These are phyloP conservation scores for Limonius californicus DNA, from an alignment of 1,140 invertebrate species.

Conservation along the genomic window DNA sequence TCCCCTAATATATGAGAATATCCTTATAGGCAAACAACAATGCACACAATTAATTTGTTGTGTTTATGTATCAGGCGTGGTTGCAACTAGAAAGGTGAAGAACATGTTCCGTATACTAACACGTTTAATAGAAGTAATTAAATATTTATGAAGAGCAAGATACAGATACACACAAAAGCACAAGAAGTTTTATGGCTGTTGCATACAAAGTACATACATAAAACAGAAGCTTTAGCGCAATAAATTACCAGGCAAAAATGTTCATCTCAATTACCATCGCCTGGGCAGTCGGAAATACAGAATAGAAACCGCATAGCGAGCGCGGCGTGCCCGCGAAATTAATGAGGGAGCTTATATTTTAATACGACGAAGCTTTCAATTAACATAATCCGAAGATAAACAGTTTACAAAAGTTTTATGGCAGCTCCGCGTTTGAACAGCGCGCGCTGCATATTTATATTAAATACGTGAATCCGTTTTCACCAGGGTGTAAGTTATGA, in stretches of 20 bases:
- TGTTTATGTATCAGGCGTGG: no score
- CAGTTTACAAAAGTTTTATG: conserved; percentile 12
- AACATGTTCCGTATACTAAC: no score
- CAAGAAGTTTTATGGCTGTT: background rate
- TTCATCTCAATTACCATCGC: conserved; percentile 6
- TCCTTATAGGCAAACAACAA: no score
- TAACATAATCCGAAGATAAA: conserved; percentile 14
- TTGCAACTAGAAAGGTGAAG: no score
- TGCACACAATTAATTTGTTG: no score
- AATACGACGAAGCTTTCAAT: conserved; percentile 11
- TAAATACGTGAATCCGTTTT: background rate
- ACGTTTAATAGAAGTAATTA: background rate
- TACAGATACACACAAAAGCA: no score
- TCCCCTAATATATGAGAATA: no score
- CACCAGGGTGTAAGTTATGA: background rate
- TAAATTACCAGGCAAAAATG: conserved; percentile 7
- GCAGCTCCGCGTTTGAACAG: background rate
- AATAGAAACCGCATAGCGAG: conserved; percentile 1
- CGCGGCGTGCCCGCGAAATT: conserved; percentile 8
- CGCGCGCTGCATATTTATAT: background rate
- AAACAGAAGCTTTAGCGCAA: background rate
- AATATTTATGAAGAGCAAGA: background rate
- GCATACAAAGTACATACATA: conserved; percentile 3
- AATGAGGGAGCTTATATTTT: conserved; percentile 13
- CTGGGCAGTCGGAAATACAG: conserved; percentile 3